Conservation (phyloP, 2,797 vertebrate species). For the Ptychadena robeensis region DNA sequence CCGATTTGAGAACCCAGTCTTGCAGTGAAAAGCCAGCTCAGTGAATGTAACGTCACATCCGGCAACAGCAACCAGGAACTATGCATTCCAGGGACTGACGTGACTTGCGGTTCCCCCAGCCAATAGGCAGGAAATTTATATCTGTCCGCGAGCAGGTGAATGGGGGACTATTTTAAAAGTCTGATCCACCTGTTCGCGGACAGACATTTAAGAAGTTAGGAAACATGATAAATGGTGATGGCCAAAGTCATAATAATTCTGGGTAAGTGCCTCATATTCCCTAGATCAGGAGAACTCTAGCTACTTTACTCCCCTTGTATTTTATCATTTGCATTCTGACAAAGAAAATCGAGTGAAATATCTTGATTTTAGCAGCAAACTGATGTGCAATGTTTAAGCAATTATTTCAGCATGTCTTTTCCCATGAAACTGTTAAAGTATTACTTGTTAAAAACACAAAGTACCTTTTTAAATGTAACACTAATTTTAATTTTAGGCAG, state of each 20-base stretch:
- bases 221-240: no score
- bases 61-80: no score
- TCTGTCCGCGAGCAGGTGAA: no score
- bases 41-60: no score
- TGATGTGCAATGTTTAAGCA: conserved; percentile 54
- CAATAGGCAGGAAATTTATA: no score
- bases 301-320: neutral
- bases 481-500: conserved; percentile 67
- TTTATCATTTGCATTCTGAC: neutral
- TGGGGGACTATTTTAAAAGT: no score
- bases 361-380: conserved; percentile 9
- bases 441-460: conserved; percentile 58
- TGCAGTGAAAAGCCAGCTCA: no score
- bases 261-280: neutral
- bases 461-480: conserved; percentile 60
- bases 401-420: conserved; percentile 47
- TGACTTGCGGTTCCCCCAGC: no score
- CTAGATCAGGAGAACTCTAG: neutral
- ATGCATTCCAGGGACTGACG: no score
- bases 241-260: neutral
- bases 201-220: no score
- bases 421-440: conserved; percentile 61
- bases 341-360: neutral
- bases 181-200: no score
- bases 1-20: no score